Evolutionary conservation across 2,797 vertebrate genomes (phyloP).

Genomic region (Pseudocheirus occidentalis): DNA sequence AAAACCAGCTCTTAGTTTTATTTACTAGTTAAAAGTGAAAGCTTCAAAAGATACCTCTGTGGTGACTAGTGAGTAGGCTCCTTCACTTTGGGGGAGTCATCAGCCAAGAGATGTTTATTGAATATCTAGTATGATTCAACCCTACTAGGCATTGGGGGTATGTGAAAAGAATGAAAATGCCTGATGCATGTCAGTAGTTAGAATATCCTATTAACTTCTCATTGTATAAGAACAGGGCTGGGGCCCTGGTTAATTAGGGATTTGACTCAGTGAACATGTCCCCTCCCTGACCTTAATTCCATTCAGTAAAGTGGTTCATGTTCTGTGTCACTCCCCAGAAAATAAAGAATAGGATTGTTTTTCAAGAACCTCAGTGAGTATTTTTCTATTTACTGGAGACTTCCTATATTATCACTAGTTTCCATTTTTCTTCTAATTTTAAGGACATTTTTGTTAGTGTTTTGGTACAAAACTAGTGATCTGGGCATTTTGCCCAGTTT

Average conservation of each 20-base stretch:
- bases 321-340: not conserved
- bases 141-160: not conserved
- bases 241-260: not conserved
- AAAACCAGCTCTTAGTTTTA: no score
- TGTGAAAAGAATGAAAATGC: not conserved
- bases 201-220: not conserved
- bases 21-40: not conserved
- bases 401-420: not conserved
- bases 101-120: not conserved
- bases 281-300: not conserved
- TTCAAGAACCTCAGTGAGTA: slow-evolving; percentile 5
- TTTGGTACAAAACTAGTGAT: slow-evolving; percentile 43
- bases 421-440: not conserved
- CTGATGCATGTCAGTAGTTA: not conserved
- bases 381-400: not conserved
- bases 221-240: not conserved
- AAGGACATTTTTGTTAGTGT: not conserved
- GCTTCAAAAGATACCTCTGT: not conserved
- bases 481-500: slow-evolving; percentile 70
- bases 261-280: not conserved
- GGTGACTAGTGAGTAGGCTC: not conserved
- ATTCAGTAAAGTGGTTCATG: not conserved
- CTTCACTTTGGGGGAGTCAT: not conserved
- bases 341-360: slow-evolving; percentile 1
- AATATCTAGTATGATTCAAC: not conserved